These are phyloP conservation scores for Alloplasta piceator DNA, from an alignment of 2,888 invertebrate genomes.

Conservation along the genomic window DNA sequence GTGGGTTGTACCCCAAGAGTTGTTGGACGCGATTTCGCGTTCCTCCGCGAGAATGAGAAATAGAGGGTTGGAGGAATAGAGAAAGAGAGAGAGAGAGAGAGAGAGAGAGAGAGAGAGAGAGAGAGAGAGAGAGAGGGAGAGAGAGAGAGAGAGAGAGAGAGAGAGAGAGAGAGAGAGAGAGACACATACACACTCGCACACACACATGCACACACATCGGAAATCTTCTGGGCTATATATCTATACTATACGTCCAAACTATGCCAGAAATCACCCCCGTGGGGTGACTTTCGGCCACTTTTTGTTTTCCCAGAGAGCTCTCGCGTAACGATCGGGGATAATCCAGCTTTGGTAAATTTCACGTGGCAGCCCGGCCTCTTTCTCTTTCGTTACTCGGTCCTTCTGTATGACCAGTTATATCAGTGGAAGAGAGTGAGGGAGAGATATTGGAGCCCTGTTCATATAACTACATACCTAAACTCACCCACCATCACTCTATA, in stretches of 20 bases:
- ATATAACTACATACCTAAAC: slow-evolving; percentile 5
- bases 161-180: too few species aligned
- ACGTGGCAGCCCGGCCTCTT: slow-evolving; percentile 28
- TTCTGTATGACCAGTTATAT: slow-evolving; percentile 10
- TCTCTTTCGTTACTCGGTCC: neutral
- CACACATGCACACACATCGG: too few species aligned
- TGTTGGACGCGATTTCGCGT: slow-evolving; percentile 52
- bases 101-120: slow-evolving; percentile 9
- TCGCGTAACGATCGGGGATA: slow-evolving; percentile 53
- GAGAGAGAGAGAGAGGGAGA: neutral
- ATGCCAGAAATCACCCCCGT: slow-evolving; percentile 47
- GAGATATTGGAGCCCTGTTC: slow-evolving; percentile 1
- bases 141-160: too few species aligned
- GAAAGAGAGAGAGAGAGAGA: too few species aligned
- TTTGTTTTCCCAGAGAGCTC: slow-evolving; percentile 46
- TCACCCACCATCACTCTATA: slow-evolving; percentile 24
- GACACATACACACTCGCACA: too few species aligned
- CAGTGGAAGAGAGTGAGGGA: slow-evolving; percentile 7
- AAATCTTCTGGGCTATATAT: neutral
- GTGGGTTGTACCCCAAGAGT: slow-evolving; percentile 55
- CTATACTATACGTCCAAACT: slow-evolving; percentile 28
- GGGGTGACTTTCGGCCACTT: slow-evolving; percentile 47
- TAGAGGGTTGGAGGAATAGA: neutral
- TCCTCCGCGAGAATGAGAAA: slow-evolving; percentile 31
- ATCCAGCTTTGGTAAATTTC: slow-evolving; percentile 65